These are phyloP conservation scores for Biston betularia DNA, from an alignment of 2,888 invertebrate species.

Conservation along the genomic window DNA sequence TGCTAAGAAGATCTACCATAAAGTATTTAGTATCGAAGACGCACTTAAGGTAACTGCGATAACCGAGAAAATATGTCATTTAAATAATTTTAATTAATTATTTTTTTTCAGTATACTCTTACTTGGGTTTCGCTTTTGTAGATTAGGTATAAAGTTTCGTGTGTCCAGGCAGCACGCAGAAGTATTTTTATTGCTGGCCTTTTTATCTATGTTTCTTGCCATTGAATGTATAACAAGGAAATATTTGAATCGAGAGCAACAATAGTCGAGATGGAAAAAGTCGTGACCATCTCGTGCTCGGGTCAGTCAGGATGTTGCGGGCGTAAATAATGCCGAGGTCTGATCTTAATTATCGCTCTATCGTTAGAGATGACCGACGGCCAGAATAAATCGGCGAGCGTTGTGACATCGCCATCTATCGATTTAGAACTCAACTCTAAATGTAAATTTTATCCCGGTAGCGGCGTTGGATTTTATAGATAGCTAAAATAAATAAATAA, in stretches of 20 bases:
- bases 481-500: no score
- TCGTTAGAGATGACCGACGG: conserved; percentile 84
- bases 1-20: no score
- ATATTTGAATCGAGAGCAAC: conserved; percentile 69
- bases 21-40: no score
- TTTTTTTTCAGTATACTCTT: no score
- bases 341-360: conserved; percentile 84
- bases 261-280: conserved; percentile 81
- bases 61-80: no score
- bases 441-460: no score
- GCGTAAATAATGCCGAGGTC: conserved; percentile 84
- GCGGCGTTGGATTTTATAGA: neutral
- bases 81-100: no score
- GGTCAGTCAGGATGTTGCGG: conserved; percentile 80
- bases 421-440: conserved; percentile 33
- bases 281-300: conserved; percentile 78
- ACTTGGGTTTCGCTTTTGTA: no score
- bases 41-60: no score
- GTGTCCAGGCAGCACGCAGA: neutral
- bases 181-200: neutral
- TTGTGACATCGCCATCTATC: conserved; percentile 75
- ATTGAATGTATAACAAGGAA: conserved; percentile 44
- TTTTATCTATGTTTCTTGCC: neutral
- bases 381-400: conserved; percentile 76
- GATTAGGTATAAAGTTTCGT: no score